These are phyloP conservation scores for Lethenteron reissneri DNA, from an alignment of 2,113 vertebrate species.

Conservation along the genomic window DNA sequence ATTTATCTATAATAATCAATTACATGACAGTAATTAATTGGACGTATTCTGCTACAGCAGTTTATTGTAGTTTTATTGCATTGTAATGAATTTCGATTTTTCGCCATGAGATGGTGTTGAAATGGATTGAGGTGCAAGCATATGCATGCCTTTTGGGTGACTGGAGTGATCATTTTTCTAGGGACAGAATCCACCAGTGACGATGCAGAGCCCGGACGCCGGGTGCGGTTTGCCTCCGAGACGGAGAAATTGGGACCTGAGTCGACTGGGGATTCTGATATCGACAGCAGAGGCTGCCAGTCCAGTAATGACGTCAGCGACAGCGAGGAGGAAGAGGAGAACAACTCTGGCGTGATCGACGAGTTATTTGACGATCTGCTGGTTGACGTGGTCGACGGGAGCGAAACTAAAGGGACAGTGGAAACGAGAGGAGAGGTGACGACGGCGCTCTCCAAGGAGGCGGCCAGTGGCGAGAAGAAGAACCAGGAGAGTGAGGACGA, in stretches of 20 bases:
- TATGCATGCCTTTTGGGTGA: too few species aligned
- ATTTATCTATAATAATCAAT: too few species aligned
- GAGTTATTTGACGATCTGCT: conserved; percentile 54
- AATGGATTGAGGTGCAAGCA: too few species aligned
- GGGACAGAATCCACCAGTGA: too few species aligned
- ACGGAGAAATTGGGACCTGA: not conserved
- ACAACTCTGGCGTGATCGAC: conserved; percentile 61
- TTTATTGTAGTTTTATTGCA: too few species aligned
- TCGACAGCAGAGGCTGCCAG: too few species aligned
- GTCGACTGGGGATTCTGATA: too few species aligned
- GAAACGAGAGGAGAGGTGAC: conserved; percentile 17
- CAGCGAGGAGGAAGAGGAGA: conserved; percentile 25
- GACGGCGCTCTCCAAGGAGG: conserved; percentile 17
- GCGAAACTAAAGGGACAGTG: conserved; percentile 18
- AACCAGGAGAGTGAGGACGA: conserved; percentile 25
- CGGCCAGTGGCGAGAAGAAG: conserved; percentile 28
- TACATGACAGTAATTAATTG: too few species aligned
- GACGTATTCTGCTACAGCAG: too few species aligned
- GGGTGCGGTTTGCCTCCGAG: not conserved
- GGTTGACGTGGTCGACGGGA: conserved; percentile 28
- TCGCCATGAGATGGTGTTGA: too few species aligned
- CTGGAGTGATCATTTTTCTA: too few species aligned
- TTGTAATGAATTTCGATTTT: too few species aligned
- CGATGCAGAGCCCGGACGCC: not conserved
- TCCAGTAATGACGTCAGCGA: conserved; percentile 3